These are phyloP conservation scores for Telenomus remus DNA, from an alignment of 1,140 invertebrate genomes.

Conservation along the genomic window DNA sequence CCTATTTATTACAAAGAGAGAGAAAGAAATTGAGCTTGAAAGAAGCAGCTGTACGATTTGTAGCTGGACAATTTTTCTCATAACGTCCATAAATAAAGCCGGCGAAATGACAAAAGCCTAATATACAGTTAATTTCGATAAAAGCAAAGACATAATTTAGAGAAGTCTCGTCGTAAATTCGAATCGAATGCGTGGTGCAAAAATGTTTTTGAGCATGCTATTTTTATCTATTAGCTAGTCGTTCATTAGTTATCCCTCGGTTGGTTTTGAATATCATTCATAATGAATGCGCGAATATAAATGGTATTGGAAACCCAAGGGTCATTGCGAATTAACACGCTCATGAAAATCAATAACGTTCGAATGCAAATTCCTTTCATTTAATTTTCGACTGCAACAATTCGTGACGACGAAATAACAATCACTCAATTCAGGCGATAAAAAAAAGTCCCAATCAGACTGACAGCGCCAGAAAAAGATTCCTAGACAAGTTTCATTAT, in stretches of 20 bases:
- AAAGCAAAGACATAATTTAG: too few relatives aligned
- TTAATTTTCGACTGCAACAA: background rate
- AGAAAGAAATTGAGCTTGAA: too few relatives aligned
- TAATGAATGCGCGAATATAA: slow-evolving; percentile 11
- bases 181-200: background rate
- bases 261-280: slow-evolving; percentile 19
- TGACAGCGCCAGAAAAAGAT: too few relatives aligned
- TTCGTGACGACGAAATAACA: too few relatives aligned
- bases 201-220: slow-evolving; percentile 7
- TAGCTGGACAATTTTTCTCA: too few relatives aligned
- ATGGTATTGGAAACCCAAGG: slow-evolving; percentile 3
- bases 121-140: too few relatives aligned
- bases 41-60: too few relatives aligned
- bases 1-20: slow-evolving; percentile 4
- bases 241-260: slow-evolving; percentile 18
- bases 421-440: too few relatives aligned
- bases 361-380: background rate
- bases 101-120: too few relatives aligned
- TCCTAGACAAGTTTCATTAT: too few relatives aligned
- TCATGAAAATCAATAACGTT: slow-evolving; percentile 19
- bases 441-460: too few relatives aligned
- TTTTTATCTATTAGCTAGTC: slow-evolving; percentile 6
- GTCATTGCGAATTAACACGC: background rate
- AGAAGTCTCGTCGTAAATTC: slow-evolving; percentile 2
- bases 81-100: too few relatives aligned